Evolutionary conservation across 2,888 invertebrate genomes (phyloP), one percentile per base, ranked within the genome.

Genomic region (Lithodes maja): DNA sequence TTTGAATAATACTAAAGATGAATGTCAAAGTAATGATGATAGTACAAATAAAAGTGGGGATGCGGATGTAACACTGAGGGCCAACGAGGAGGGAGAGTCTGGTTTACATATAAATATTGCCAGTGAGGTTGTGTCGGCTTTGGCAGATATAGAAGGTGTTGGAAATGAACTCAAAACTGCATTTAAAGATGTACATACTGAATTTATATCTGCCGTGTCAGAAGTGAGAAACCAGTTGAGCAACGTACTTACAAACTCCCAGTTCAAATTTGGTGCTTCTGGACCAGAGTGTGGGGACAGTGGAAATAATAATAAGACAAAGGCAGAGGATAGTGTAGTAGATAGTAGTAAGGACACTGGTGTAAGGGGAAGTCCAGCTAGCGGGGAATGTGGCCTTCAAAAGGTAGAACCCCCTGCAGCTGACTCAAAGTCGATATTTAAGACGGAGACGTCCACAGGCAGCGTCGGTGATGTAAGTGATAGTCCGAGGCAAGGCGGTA

Each of bases 131-230:
- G 86, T 53, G 50, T 80, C 86, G 15, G 81, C 49, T 3, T 86
- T 81, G 54, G 55, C 55, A 3, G 86, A 86, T 12, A n/a, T 89
- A 54, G 82, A 61, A 61, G 53, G 80, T 81, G 85, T 79, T 85
- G 53, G 79, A 50, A 85, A 33, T 83, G 88, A 89, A 50, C 55
- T 88, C 12, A 85, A 85, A 68, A 75, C 71, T 71, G 81, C 85
- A 85, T 80, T 89, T 81, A 85, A 69, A 81, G 85, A 85, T 85
- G 85, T 75, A 75, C 85, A 89, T 71, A 75, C 75, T 85, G 88
- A 89, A 89, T 53, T 81, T 52, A 49, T 81, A n/a, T 81, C 88
- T 55, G 85, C 85, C 81, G 88, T 75, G 9, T 81, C 80, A 77
- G 88, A 89, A 50, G 81, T 75, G 68, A 85, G 81, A 77, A 81